Evolutionary conservation across 2,888 invertebrate genomes (phyloP), one percentile per base, ranked within the genome.

Genomic region (Dioctria rufipes): DNA sequence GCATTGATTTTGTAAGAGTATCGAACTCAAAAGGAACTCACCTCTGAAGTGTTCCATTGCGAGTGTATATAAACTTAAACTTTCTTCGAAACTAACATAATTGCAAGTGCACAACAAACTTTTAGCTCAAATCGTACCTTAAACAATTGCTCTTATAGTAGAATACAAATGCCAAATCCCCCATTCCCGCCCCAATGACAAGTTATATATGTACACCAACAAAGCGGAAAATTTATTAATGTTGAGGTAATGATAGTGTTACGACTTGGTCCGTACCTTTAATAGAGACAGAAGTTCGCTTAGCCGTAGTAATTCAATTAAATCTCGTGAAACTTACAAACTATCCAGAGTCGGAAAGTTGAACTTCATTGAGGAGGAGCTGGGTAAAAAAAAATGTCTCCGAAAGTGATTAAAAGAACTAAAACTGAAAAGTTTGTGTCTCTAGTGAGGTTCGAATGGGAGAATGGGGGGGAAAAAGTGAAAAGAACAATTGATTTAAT

Each of bases 401-500:
- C 61, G 8, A 39, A 39, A 25, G 61, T 61, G 61, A 61, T 61
- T 61, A 61, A 25, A 61, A 37, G 61, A 61, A 61, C 4, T 61
- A 39, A 61, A 61, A 61, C 61, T 39, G 37, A 5, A 61, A 61
- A 61, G 61, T 61, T 61, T 37, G 61, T 61, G 4, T 11, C 61
- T 39, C 61, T 4, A 11, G 1, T 1, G 2, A 1, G 25, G 25
- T 25, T 25, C 25, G 25, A 25, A 25, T 25, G 2, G 25, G 25
- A 2, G 25, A 25, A 25, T 25, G 37, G 37, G 1, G 5, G 37
- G 8, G 40, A 61, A 61, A 61, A 61, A 61, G 5, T 61, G 37
- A 37, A 37, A 61, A 61, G 61, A 25, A 61, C 25, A 61, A 61
- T 61, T 13, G 11, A 11, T 11, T 58, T 58, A 46, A 46, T 46